Percentiles rank a stretch among this genome's conserved stretches.
These are phyloP conservation scores for Pangasianodon hypophthalmus DNA, from an alignment of 2,113 vertebrate species.

Conservation along the genomic window DNA sequence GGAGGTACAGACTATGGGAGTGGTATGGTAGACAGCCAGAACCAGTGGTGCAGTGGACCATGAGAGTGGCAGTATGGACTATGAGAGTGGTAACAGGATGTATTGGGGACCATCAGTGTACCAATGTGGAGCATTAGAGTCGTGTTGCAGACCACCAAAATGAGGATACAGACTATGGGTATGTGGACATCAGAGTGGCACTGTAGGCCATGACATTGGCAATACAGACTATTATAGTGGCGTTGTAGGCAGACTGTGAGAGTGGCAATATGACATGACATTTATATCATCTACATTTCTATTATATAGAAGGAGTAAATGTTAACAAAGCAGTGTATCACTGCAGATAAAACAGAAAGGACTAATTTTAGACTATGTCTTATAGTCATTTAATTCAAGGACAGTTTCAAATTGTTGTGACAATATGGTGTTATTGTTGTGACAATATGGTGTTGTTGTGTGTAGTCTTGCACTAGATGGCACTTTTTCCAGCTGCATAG, in stretches of 20 bases:
- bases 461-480: constrained; percentile 46
- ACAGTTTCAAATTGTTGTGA: constrained; percentile 28
- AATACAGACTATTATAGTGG: neutral
- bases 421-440: constrained; percentile 34
- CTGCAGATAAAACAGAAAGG: neutral
- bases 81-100: neutral
- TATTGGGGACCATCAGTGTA: neutral
- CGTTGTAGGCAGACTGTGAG: neutral
- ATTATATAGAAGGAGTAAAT: neutral
- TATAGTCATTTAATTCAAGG: neutral
- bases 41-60: neutral
- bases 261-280: neutral
- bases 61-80: neutral
- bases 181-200: neutral
- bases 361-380: neutral
- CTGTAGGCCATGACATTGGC: neutral
- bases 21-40: neutral
- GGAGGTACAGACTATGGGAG: neutral
- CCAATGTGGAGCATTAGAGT: neutral
- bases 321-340: neutral
- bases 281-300: neutral
- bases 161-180: neutral
- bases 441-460: constrained; percentile 40
- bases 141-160: neutral
- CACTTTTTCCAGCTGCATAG: constrained; percentile 50